Percentiles rank a stretch among this genome's conserved stretches.
phyloP scores from a whole-genome alignment of 1,140 invertebrate species.

The Ceratina japonica region DNA sequence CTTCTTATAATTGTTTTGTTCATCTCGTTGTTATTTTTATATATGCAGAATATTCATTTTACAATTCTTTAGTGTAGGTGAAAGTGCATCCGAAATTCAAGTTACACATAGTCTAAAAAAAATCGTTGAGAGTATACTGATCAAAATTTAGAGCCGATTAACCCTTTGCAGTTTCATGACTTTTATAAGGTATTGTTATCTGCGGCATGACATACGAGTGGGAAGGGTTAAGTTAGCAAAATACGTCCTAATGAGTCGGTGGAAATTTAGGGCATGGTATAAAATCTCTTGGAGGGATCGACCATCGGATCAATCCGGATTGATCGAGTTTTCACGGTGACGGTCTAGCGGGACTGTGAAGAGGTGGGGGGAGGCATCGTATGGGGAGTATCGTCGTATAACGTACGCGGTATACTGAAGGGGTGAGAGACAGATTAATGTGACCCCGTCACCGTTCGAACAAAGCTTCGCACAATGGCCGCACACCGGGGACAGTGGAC shows the following conservation, averaged over 20 bases:
- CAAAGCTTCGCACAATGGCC: conserved; percentile 78
- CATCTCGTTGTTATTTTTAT: no score
- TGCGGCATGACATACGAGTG: no score
- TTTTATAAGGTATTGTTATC: no score
- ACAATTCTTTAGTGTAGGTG: no score
- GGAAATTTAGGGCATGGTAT: not conserved
- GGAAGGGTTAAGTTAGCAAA: no score
- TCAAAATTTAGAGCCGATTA: no score
- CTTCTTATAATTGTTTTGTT: no score
- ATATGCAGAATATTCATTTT: no score
- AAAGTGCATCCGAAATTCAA: no score
- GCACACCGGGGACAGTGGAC: conserved; percentile 72
- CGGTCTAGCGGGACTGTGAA: conserved; percentile 10
- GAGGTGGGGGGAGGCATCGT: conserved; percentile 25
- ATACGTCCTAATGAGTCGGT: not conserved
- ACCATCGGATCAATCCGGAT: conserved; percentile 44
- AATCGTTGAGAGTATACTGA: no score
- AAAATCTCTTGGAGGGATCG: not conserved
- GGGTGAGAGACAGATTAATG: conserved; percentile 78
- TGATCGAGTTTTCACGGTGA: conserved; percentile 56
- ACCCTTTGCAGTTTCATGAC: no score
- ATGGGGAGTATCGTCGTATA: conserved; percentile 66
- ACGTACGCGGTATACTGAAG: conserved; percentile 69
- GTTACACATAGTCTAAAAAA: no score
- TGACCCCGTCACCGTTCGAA: conserved; percentile 77